phyloP scores from a whole-genome alignment of 2,797 vertebrate species.

The Carduelis carduelis region DNA sequence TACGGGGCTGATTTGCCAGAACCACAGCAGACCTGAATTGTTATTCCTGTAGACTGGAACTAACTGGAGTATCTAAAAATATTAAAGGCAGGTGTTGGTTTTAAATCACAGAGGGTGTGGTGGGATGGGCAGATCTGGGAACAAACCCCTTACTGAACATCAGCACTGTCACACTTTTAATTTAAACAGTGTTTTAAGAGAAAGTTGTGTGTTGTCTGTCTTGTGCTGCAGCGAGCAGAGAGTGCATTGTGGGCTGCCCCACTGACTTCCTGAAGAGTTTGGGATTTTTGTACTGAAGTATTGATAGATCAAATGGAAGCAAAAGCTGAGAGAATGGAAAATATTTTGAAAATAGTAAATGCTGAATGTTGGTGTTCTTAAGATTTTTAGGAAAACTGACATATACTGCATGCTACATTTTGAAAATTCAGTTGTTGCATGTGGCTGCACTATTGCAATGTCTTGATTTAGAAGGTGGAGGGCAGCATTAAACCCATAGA shows the following conservation, averaged over 20 bases:
- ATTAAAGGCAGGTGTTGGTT: neutral
- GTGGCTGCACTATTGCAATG: neutral
- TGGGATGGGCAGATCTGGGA: neutral
- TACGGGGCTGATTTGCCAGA: neutral
- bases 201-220: accelerated
- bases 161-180: neutral
- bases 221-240: neutral
- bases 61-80: neutral
- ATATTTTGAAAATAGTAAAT: neutral
- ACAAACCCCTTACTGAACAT: neutral
- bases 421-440: neutral
- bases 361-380: neutral
- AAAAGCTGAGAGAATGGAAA: neutral
- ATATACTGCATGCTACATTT: accelerated
- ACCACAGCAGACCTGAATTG: neutral
- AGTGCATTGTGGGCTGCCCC: neutral
- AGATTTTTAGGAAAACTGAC: neutral
- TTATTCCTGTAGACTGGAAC: neutral
- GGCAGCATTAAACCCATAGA: conserved; percentile 45
- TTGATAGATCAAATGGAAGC: neutral
- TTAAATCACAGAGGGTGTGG: neutral
- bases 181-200: neutral
- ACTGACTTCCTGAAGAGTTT: neutral
- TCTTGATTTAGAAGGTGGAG: conserved; percentile 41
- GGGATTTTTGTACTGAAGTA: neutral